Evolutionary conservation across 1,140 invertebrate species (phyloP).

Genomic region (Sitophilus oryzae): DNA sequence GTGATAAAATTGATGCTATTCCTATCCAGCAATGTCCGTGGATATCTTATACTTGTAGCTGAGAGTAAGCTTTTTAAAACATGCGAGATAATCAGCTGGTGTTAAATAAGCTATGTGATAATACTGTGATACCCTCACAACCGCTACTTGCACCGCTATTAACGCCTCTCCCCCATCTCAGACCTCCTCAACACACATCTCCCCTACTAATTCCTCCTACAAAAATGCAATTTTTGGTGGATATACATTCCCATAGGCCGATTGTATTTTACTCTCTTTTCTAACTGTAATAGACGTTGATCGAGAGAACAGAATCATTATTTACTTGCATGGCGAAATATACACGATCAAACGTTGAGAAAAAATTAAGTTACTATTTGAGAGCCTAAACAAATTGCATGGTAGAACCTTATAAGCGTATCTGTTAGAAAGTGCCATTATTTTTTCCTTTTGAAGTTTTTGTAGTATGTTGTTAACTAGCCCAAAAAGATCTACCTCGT

Average conservation of each 20-base stretch:
- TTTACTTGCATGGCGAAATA: slow-evolving; percentile 19
- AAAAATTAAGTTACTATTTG: slow-evolving; percentile 19
- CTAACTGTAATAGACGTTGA: slow-evolving; percentile 4
- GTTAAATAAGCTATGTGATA: no score
- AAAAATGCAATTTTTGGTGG: slow-evolving; percentile 23
- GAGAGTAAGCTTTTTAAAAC: no score
- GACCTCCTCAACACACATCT: slow-evolving; percentile 13
- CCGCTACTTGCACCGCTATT: slow-evolving; percentile 36
- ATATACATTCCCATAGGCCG: slow-evolving; percentile 26
- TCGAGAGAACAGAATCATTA: no score
- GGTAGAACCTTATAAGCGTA: slow-evolving; percentile 40
- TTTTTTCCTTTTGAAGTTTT: slow-evolving; percentile 32
- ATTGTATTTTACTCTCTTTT: slow-evolving; percentile 19
- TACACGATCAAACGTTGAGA: slow-evolving; percentile 8
- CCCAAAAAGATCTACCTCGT: slow-evolving; percentile 40
- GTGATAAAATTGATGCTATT: no score
- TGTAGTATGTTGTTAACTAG: slow-evolving; percentile 42
- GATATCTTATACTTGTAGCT: no score
- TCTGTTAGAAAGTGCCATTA: slow-evolving; percentile 40
- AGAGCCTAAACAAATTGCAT: slow-evolving; percentile 38
- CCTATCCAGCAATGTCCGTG: no score
- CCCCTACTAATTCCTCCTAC: slow-evolving; percentile 5
- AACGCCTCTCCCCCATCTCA: slow-evolving; percentile 26
- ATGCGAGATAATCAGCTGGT: no score
- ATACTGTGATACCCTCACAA: slow-evolving; percentile 44